These are phyloP conservation scores for Laterallus jamaicensis DNA, from an alignment of 2,113 vertebrate species.

Conservation along the genomic window DNA sequence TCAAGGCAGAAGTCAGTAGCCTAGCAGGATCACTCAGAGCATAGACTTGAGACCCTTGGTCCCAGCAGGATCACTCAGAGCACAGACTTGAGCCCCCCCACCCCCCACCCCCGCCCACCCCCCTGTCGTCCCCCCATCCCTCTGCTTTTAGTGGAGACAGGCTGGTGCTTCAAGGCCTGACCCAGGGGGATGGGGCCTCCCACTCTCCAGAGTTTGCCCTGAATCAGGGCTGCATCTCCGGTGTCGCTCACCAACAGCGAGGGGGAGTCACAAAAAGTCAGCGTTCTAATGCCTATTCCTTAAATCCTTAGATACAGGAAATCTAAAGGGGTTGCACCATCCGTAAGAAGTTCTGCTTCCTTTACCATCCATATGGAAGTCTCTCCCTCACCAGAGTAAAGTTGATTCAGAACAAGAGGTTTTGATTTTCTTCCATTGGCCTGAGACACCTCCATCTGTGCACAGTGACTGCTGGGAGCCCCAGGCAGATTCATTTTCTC, in stretches of 20 bases:
- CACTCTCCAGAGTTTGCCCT: neutral
- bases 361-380: neutral
- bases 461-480: neutral
- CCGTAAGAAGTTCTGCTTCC: neutral
- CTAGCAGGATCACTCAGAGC: neutral
- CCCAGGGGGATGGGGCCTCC: neutral
- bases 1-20: neutral
- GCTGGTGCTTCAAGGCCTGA: neutral
- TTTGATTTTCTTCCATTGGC: constrained; percentile 12
- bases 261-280: neutral
- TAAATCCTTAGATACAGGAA: neutral
- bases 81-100: neutral
- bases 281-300: neutral
- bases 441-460: neutral
- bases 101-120: no score
- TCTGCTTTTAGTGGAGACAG: neutral
- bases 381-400: neutral
- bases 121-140: neutral
- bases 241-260: neutral
- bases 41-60: neutral
- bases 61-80: neutral
- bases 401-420: neutral
- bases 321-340: neutral
- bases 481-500: neutral
- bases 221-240: neutral